A percentile compares a stretch with the other conserved stretches of the same genome.
Evolutionary conservation across 1,140 invertebrate species (phyloP).

Genomic region (Apis mellifera): DNA sequence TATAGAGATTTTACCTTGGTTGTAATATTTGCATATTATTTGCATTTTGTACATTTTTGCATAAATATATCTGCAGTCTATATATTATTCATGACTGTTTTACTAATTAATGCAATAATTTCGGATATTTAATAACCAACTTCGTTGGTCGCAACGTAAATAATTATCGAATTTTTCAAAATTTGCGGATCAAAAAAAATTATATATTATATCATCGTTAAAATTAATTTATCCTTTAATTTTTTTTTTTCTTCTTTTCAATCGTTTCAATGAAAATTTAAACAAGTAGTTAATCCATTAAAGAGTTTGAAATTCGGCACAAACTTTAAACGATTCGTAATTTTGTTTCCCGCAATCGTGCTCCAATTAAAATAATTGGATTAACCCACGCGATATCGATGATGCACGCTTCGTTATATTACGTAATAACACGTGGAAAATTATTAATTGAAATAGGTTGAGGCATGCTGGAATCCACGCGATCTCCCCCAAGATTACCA

Average conservation of each 20-base stretch:
- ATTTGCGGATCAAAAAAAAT: not conserved
- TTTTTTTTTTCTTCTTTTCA: no score
- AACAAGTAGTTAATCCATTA: not conserved
- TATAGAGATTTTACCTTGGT: no score
- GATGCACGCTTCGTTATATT: not conserved
- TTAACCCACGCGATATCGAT: not conserved
- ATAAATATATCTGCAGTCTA: no score
- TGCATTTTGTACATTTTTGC: no score
- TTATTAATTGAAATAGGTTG: conserved; percentile 23
- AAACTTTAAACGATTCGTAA: not conserved
- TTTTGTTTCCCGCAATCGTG: not conserved
- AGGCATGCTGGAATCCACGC: not conserved
- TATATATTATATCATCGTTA: no score
- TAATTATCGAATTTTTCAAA: no score
- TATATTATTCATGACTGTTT: no score
- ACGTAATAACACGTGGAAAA: conserved; percentile 4
- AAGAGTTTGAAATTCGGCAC: not conserved
- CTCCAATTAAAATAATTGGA: conserved; percentile 15
- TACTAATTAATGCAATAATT: no score
- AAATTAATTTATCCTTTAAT: no score
- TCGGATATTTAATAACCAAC: no score
- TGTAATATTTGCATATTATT: no score
- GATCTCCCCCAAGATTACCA: not conserved
- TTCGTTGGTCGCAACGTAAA: no score
- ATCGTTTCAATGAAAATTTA: not conserved